Percentiles rank a stretch among this genome's conserved stretches.
Evolutionary conservation across 1,140 invertebrate genomes (phyloP).

Genomic region (Aphaenogaster floridana): DNA sequence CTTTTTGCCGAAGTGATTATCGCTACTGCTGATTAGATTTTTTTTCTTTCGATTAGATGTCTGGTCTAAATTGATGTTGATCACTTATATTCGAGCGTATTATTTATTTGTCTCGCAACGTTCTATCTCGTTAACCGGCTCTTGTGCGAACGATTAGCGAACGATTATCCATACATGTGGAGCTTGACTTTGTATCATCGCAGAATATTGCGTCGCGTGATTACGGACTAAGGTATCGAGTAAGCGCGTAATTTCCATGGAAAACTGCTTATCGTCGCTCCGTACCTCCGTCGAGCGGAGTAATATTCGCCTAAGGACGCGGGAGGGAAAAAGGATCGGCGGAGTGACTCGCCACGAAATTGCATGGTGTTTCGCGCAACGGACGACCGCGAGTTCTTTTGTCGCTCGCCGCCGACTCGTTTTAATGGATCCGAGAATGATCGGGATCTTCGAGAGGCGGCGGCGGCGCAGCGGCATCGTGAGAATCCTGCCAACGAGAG

Average conservation of each 20-base stretch:
- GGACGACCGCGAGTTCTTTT: conserved; percentile 42
- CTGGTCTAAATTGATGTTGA: background rate
- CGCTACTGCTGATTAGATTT: background rate
- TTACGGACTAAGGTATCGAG: background rate
- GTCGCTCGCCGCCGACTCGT: conserved; percentile 50
- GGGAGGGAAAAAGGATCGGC: conserved; percentile 14
- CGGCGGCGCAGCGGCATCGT: conserved; percentile 34
- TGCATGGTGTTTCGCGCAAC: conserved; percentile 52
- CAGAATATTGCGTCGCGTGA: background rate
- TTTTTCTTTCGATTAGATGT: background rate
- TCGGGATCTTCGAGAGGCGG: conserved; percentile 56
- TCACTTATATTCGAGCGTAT: background rate
- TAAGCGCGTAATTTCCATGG: conserved; percentile 9
- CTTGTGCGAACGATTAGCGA: background rate
- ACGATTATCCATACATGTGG: background rate
- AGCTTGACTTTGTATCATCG: background rate
- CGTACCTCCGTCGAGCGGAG: background rate
- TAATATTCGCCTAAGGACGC: conserved; percentile 25
- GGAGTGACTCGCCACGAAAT: conserved; percentile 50
- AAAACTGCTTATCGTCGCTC: conserved; percentile 5
- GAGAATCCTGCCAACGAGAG: conserved; percentile 68
- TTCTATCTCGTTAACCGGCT: background rate
- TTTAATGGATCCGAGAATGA: conserved; percentile 67
- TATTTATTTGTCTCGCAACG: background rate
- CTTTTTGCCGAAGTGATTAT: background rate